Evolutionary conservation across 2,113 vertebrate species (phyloP).

Genomic region (Anarrhichthys ocellatus): DNA sequence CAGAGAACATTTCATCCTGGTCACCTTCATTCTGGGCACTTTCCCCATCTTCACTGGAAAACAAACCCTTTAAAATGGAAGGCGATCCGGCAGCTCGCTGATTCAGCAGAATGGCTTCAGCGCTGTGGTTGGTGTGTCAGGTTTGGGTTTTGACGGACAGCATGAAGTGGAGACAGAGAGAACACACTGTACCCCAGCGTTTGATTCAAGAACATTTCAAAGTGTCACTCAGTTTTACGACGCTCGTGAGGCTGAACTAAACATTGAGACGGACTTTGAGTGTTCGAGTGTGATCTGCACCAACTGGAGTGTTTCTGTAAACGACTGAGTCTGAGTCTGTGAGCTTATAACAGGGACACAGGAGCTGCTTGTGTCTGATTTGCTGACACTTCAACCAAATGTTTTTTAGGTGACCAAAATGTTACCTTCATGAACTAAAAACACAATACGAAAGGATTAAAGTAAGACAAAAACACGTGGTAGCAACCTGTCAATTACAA

Average conservation of each 20-base stretch:
- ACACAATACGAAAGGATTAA: too few relatives aligned
- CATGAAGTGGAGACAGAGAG: neutral
- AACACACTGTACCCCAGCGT: neutral
- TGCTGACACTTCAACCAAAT: too few relatives aligned
- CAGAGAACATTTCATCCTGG: slow-evolving; percentile 24
- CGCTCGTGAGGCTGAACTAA: neutral
- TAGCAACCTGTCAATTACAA: too few relatives aligned
- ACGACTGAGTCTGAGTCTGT: neutral
- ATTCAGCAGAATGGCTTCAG: slow-evolving; percentile 15
- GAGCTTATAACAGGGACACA: neutral
- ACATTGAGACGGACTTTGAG: slow-evolving; percentile 2
- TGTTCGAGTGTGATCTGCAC: neutral
- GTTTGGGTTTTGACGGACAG: neutral
- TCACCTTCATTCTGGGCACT: slow-evolving; percentile 39
- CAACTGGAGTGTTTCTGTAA: slow-evolving; percentile 4
- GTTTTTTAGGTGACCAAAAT: too few relatives aligned
- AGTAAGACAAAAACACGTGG: too few relatives aligned
- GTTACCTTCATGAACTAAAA: too few relatives aligned
- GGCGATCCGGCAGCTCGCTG: slow-evolving; percentile 34
- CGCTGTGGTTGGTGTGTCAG: neutral
- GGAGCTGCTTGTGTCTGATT: neutral
- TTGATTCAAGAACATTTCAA: slow-evolving; percentile 1
- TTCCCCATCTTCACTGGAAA: slow-evolving; percentile 2
- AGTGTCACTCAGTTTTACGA: slow-evolving; percentile 32
- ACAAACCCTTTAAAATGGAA: slow-evolving; percentile 9